Evolutionary conservation across 2,888 invertebrate genomes (phyloP).

Genomic region (Tolmerus cingulatus): DNA sequence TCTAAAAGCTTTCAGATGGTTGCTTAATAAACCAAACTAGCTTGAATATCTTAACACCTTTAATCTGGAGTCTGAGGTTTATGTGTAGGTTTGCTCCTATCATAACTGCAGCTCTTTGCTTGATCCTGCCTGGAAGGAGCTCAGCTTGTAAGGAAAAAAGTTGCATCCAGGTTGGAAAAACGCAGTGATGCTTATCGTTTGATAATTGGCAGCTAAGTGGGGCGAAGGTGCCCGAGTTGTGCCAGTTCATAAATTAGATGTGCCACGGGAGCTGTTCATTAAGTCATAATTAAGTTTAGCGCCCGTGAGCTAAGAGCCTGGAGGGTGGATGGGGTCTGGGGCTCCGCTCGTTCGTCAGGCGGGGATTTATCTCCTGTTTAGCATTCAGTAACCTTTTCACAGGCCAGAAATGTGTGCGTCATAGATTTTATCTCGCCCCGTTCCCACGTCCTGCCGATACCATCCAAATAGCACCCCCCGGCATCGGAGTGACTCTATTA

Average conservation of each 20-base stretch:
- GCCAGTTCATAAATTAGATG: neutral
- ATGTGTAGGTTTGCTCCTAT: neutral
- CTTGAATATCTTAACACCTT: neutral
- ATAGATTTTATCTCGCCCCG: neutral
- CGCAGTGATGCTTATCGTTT: neutral
- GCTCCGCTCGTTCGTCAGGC: neutral
- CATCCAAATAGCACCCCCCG: neutral
- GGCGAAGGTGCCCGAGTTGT: neutral
- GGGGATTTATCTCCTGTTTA: neutral
- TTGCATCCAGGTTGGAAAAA: neutral
- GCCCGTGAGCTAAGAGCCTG: neutral
- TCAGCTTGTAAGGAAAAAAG: neutral
- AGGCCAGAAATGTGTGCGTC: neutral
- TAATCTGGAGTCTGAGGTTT: neutral
- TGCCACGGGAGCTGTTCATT: neutral
- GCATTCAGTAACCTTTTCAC: constrained; percentile 25
- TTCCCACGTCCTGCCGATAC: constrained; percentile 4
- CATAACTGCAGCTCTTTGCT: neutral
- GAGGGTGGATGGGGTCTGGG: neutral
- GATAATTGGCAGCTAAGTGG: neutral
- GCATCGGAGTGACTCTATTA: constrained; percentile 18
- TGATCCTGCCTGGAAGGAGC: neutral
- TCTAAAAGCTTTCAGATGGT: neutral
- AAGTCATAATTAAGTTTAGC: constrained; percentile 13
- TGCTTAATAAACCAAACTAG: neutral